Evolutionary conservation across 2,797 vertebrate species (phyloP).

Genomic region (Sebastes wilsoni): DNA sequence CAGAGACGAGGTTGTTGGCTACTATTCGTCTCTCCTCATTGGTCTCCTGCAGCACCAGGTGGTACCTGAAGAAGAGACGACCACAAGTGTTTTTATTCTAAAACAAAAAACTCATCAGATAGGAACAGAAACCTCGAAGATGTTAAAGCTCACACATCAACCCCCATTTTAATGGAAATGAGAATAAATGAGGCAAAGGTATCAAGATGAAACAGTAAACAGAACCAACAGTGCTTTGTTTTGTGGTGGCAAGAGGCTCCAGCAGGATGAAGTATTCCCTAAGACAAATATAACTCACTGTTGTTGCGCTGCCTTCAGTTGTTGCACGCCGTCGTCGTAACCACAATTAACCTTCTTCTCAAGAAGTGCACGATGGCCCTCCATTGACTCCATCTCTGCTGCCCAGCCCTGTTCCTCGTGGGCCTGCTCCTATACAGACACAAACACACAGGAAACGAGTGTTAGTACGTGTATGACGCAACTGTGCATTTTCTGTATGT

Average conservation of each 20-base stretch:
- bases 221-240: not conserved
- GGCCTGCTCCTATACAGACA: slow-evolving; percentile 72
- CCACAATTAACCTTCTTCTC: slow-evolving; percentile 80
- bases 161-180: not conserved
- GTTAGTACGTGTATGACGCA: not conserved
- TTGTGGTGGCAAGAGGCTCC: not conserved
- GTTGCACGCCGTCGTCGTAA: slow-evolving; percentile 78
- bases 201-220: not conserved
- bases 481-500: not conserved
- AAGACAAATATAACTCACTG: slow-evolving; percentile 68
- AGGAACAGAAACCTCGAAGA: not conserved
- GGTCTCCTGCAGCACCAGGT: slow-evolving; percentile 83
- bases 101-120: not conserved
- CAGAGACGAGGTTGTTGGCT: slow-evolving; percentile 74
- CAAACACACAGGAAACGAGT: not conserved
- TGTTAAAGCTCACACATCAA: not conserved
- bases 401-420: slow-evolving; percentile 81
- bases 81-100: not conserved
- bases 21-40: slow-evolving; percentile 81
- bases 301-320: slow-evolving; percentile 81
- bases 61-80: slow-evolving; percentile 72
- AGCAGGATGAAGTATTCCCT: not conserved
- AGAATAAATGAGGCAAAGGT: no score
- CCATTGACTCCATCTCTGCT: slow-evolving; percentile 76
- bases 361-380: slow-evolving; percentile 76